Percentiles rank a stretch among this genome's conserved stretches.
Conservation (phyloP, 2,888 invertebrate genomes). For the Nomada hirtipes region DNA sequence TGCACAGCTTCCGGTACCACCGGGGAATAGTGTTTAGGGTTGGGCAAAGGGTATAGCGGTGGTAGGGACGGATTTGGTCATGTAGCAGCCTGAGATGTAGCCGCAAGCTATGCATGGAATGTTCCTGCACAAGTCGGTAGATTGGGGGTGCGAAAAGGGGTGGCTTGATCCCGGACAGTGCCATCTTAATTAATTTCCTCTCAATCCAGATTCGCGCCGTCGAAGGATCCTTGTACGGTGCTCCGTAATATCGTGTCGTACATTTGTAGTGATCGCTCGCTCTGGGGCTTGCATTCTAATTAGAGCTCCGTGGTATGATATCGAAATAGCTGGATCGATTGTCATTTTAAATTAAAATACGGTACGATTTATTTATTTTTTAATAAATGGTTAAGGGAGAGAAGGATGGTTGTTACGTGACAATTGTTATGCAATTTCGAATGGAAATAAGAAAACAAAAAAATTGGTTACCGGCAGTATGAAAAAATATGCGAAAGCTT, state of each 20-base stretch:
- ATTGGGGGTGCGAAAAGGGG: slow-evolving; percentile 70
- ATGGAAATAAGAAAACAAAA: no score
- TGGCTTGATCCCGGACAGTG: slow-evolving; percentile 62
- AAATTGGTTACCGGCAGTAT: no score
- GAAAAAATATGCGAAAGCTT: no score
- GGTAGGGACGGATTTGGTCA: slow-evolving; percentile 74
- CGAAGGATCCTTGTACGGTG: slow-evolving; percentile 43
- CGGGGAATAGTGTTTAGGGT: slow-evolving; percentile 69
- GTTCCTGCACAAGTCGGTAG: slow-evolving; percentile 62
- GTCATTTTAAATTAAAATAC: background rate
- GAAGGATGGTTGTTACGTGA: no score
- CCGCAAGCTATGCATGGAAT: slow-evolving; percentile 75
- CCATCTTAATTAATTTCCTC: slow-evolving; percentile 72
- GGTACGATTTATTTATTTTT: no score
- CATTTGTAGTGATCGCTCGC: slow-evolving; percentile 11
- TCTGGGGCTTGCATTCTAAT: slow-evolving; percentile 12
- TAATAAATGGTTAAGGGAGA: no score
- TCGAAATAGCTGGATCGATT: background rate
- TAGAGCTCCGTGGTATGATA: background rate
- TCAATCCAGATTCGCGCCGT: slow-evolving; percentile 54
- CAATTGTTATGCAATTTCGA: background rate
- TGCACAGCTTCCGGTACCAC: slow-evolving; percentile 72
- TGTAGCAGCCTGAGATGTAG: slow-evolving; percentile 72
- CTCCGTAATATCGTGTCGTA: slow-evolving; percentile 20
- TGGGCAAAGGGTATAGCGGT: slow-evolving; percentile 68